Base-by-base conservation (phyloP, 2,113 vertebrate genomes). In the Archocentrus centrarchus region DNA sequence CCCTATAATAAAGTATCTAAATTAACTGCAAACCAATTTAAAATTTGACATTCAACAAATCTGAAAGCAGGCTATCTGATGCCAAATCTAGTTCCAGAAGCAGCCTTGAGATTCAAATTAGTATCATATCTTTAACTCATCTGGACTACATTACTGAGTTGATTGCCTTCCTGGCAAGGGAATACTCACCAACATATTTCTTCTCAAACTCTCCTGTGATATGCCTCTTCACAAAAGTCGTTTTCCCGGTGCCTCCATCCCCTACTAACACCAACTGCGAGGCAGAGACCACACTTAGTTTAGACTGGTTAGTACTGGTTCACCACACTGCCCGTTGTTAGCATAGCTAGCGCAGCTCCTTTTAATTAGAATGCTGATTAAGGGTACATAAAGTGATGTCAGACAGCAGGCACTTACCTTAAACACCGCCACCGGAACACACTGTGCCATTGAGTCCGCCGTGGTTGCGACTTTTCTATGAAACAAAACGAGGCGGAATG, bases 141-240 rank as follows among this genome's bases (percentile, higher is more conserved):
- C 50, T 11, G 50, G 41, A 53, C 44, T 50, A 73, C 7, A 53
- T 5, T 11, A 73, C 1, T 53, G 47, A 73, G 68, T 17, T 0
- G 1, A 55, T 55, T 53, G 13, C 2, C 27, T 20, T 73, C 63
- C 58, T 3, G 11, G 5, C 3, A 66, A 1, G 5, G 1, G 13
- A 10, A 2, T 55, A 94, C 96, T 92, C 96, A 99, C 98, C 98
- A 89, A 99, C 98, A 96, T 99, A 99, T 95, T 99, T 99, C 97
- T 99, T 99, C 90, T 99, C 98, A 93, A 99, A 99, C 95, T 99
- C 98, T 88, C 98, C 98, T 61, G 98, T 99, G 89, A 99, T 95
- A 57, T 99, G 98, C 75, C 98, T 97, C 86, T 99, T 99, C 86
- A 99, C 98, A 81, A 99, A 99, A 2, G 98, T 99, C 0, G 98